A percentile compares a stretch with the other conserved stretches of the same genome.
Conservation (phyloP, 1,140 invertebrate species). For the Samia ricini region DNA sequence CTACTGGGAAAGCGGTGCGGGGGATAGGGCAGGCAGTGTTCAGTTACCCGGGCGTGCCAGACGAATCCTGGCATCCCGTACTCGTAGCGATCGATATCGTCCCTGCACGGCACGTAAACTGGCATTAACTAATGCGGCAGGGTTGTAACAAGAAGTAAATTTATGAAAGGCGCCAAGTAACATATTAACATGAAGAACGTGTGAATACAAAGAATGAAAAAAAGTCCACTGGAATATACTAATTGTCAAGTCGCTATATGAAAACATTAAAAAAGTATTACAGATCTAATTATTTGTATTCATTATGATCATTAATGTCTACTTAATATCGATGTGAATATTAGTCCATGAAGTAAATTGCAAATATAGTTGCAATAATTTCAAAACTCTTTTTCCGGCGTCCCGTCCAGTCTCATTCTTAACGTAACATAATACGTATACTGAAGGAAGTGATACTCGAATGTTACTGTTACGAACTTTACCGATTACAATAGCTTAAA, state of each 20-base stretch:
- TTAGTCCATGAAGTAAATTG: no score
- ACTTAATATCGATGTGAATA: no score
- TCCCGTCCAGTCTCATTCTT: no score
- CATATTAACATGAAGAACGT: no score
- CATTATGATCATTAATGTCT: no score
- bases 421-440: constrained; percentile 26
- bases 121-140: constrained; percentile 57
- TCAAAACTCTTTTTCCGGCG: no score
- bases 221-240: background rate
- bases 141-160: background rate
- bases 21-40: constrained; percentile 28
- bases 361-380: no score
- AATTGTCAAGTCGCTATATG: background rate
- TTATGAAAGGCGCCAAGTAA: background rate
- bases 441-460: constrained; percentile 62
- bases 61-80: constrained; percentile 67
- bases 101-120: constrained; percentile 67
- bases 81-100: constrained; percentile 73
- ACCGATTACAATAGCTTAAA: constrained; percentile 58
- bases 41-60: constrained; percentile 57
- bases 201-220: no score
- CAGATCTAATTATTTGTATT: no score
- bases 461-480: constrained; percentile 72
- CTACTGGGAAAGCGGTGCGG: constrained; percentile 28
- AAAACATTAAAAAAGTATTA: no score